These are phyloP conservation scores for Apistogramma diplotaenia DNA, from an alignment of 2,113 vertebrate genomes.

Conservation along the genomic window DNA sequence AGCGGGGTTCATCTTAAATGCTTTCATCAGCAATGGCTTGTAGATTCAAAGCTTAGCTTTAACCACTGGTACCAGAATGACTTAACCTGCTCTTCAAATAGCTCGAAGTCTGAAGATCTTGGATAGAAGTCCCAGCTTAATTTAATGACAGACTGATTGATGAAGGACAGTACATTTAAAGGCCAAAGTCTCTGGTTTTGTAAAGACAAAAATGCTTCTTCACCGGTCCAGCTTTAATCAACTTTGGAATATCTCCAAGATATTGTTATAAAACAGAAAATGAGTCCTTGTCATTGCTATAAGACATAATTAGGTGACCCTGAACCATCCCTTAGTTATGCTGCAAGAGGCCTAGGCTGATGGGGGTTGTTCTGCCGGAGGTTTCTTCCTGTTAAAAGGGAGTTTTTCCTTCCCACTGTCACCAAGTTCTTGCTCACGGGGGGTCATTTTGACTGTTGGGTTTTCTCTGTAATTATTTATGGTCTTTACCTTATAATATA, in stretches of 20 bases:
- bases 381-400: too few relatives aligned
- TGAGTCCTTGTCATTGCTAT: not conserved
- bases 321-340: too few relatives aligned
- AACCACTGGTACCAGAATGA: not conserved
- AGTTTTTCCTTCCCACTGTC: too few relatives aligned
- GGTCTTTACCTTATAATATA: too few relatives aligned
- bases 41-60: not conserved
- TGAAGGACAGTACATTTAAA: not conserved
- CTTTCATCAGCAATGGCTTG: not conserved
- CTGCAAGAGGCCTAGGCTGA: too few relatives aligned
- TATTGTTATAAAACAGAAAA: not conserved
- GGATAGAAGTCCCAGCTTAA: not conserved
- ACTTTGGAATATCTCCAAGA: not conserved
- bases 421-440: too few relatives aligned
- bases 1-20: not conserved
- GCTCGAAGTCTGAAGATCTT: not conserved
- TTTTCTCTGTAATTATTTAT: too few relatives aligned
- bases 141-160: not conserved
- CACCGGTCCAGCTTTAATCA: not conserved
- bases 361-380: too few relatives aligned
- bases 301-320: not conserved
- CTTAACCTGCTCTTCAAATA: not conserved
- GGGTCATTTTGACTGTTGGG: too few relatives aligned
- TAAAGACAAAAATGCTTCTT: not conserved
- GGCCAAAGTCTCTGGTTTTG: not conserved